Percentiles rank a stretch among this genome's conserved stretches.
Evolutionary conservation across 2,113 vertebrate species (phyloP).

Genomic region (Mastomys coucha): DNA sequence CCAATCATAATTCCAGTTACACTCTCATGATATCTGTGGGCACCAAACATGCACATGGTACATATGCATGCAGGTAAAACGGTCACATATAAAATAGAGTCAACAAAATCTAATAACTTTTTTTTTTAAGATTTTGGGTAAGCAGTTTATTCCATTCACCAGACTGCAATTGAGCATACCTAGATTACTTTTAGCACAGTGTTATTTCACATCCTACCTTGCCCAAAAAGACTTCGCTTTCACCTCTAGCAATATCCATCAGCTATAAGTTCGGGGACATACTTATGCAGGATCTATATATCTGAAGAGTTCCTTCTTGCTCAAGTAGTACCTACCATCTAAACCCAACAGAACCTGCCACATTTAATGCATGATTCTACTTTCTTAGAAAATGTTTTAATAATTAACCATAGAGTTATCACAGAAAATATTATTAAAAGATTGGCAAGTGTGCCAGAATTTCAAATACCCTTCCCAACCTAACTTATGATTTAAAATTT

Average conservation of each 20-base stretch:
- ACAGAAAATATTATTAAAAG: slow-evolving; percentile 37
- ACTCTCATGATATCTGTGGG: background rate
- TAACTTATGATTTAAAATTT: slow-evolving; percentile 37
- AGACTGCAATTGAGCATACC: background rate
- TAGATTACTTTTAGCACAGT: background rate
- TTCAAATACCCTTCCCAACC: slow-evolving; percentile 34
- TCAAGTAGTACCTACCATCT: background rate
- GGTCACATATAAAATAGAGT: background rate
- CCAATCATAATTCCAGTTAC: too few species aligned
- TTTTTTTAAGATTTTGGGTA: slow-evolving; percentile 22
- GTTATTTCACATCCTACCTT: background rate
- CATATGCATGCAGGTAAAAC: background rate
- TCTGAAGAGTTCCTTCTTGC: background rate
- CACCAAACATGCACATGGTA: background rate
- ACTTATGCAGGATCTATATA: background rate
- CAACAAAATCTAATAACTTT: background rate
- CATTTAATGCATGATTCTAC: slow-evolving; percentile 35
- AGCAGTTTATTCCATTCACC: background rate
- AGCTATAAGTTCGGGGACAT: background rate
- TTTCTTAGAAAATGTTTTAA: slow-evolving; percentile 56
- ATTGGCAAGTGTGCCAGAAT: background rate
- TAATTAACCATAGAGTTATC: slow-evolving; percentile 41
- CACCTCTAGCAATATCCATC: background rate
- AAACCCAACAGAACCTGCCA: background rate
- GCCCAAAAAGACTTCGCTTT: background rate